Conservation (phyloP, 2,888 invertebrate genomes). For the Amphipoea oculea region DNA sequence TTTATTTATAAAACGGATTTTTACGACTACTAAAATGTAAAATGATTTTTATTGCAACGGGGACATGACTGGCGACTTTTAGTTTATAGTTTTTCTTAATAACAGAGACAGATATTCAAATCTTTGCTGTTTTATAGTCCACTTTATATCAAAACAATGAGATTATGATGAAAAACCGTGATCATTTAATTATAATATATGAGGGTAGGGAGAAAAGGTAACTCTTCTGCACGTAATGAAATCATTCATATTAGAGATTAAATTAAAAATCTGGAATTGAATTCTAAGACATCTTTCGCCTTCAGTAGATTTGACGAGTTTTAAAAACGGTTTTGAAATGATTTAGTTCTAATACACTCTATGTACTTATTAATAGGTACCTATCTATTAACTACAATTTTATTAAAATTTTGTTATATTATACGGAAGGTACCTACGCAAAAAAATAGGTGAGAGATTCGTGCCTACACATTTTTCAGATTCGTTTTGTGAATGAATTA, state of each 20-base stretch:
- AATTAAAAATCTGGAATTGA: background rate
- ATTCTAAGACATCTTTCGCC: background rate
- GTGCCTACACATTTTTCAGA: background rate
- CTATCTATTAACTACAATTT: background rate
- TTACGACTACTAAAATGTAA: conserved; percentile 42
- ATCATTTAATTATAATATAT: conserved; percentile 20
- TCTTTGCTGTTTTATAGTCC: conserved; percentile 16
- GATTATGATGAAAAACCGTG: conserved; percentile 8
- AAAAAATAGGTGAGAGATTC: background rate
- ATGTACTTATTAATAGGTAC: too few relatives aligned
- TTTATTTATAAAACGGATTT: conserved; percentile 44
- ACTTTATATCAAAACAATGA: conserved; percentile 21
- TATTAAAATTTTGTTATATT: background rate
- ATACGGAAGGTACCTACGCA: too few relatives aligned
- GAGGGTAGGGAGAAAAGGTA: background rate
- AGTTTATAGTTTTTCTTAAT: conserved; percentile 44
- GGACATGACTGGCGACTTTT: conserved; percentile 14
- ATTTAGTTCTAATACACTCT: background rate
- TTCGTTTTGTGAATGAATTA: background rate
- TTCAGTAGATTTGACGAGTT: background rate
- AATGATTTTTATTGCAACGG: conserved; percentile 49
- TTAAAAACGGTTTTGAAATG: background rate
- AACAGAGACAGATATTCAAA: conserved; percentile 22
- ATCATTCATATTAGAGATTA: background rate
- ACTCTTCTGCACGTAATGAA: conserved; percentile 6